phyloP scores from a whole-genome alignment of 2,797 vertebrate genomes.

The Heteromormyrus szaboi region DNA sequence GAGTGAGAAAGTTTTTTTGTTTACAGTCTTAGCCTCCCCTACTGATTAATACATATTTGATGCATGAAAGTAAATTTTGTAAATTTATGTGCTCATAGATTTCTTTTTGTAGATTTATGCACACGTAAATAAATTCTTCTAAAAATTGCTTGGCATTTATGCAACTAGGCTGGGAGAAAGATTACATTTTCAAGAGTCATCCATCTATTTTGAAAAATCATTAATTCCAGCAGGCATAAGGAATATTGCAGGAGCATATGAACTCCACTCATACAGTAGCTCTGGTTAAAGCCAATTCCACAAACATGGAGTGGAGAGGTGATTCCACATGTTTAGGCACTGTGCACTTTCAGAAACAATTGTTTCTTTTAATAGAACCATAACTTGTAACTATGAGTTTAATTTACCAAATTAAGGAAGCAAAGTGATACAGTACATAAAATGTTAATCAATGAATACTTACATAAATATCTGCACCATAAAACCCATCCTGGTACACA shows the following conservation, averaged over 20 bases:
- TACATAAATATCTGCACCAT: constrained; percentile 98
- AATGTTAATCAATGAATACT: constrained; percentile 69
- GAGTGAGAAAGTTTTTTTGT: background rate
- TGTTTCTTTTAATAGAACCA: background rate
- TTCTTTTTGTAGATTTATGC: background rate
- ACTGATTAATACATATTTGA: background rate
- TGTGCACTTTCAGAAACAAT: background rate
- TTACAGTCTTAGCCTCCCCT: background rate
- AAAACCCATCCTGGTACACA: constrained; percentile 98
- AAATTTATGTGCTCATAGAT: background rate
- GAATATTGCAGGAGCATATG: background rate
- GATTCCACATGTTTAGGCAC: background rate
- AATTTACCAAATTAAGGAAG: constrained; percentile 23
- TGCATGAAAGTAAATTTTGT: background rate
- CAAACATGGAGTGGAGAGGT: background rate
- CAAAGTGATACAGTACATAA: constrained; percentile 19
- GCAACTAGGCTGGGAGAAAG: background rate
- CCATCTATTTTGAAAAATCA: constrained; percentile 12
- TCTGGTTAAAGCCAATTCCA: background rate
- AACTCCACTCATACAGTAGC: background rate
- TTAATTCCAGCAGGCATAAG: background rate
- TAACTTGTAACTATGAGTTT: background rate
- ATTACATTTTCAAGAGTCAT: background rate
- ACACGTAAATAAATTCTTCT: background rate
- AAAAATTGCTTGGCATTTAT: background rate